Evolutionary conservation across 2,888 invertebrate genomes (phyloP), one percentile per base, ranked within the genome.

Genomic region (Teinopalpus imperialis): DNA sequence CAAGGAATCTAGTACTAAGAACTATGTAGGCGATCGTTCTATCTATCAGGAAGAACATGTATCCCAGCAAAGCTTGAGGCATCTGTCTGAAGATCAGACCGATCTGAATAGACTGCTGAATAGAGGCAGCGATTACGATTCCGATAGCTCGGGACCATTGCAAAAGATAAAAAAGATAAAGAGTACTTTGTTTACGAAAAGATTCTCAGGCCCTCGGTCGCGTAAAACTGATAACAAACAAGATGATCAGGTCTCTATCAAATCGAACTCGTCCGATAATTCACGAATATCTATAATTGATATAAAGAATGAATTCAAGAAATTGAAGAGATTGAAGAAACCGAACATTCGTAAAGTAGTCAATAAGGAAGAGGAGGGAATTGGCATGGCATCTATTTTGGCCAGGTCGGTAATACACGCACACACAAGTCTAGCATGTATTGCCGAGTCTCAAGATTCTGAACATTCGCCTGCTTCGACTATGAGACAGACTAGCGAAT

Each of bases 301-400:
- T 52, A 69, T 87, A 2, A 78, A 79, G 48, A 81, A 77, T 20
- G 83, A 88, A 47, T 71, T 87, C 12, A 87, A 81, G 48, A 88
- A 80, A 52, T 69, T 87, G 1, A 79, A 75, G 50, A 71, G 75
- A 7, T 69, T 89, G 49, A 89, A 89, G 56, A 79, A 88, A 32
- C 78, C 80, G 0, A 79, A 76, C 47, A 68, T 83, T 29, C 66
- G 69, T 9, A 85, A 78, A 60, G 63, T 79, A 1, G 70, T 65
- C 35, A 74, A 73, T 54, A 75, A 72, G 53, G 71, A 74, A 37
- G 90, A 88, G 21, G 89, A 90, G 56, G 90, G 90, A 1, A 90
- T 90, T 40, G 90, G 91, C 1, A 92, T 94, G 90, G 93, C 93
- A 0, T 91, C 93, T 7, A 81, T 93, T 32, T 74, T 94, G 9